A percentile compares a stretch with the other conserved stretches of the same genome.
These are phyloP conservation scores for Probaryconus sp. DNA, from an alignment of 1,140 invertebrate species.

Conservation along the genomic window DNA sequence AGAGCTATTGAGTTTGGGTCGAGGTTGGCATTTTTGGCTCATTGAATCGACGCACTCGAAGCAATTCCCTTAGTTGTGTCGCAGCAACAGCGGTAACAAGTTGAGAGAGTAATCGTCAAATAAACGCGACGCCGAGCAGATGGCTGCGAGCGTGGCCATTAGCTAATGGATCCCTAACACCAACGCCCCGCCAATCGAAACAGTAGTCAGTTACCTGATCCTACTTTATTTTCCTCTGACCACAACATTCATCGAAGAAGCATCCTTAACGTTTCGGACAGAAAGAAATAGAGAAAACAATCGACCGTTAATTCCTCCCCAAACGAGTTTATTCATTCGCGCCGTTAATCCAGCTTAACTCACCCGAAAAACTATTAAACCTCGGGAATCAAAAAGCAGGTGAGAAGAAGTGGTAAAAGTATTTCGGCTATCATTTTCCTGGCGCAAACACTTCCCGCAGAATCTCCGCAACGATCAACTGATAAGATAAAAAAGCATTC, in stretches of 20 bases:
- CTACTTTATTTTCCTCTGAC: conserved; percentile 32
- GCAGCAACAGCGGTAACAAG: conserved; percentile 40
- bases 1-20: background rate
- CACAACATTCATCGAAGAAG: background rate
- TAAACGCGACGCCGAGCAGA: conserved; percentile 73
- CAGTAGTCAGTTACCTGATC: conserved; percentile 48
- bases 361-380: too few relatives aligned
- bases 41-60: conserved; percentile 20
- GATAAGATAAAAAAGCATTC: conserved; percentile 44
- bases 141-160: conserved; percentile 71
- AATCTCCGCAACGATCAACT: conserved; percentile 23
- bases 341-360: too few relatives aligned
- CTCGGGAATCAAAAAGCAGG: too few relatives aligned
- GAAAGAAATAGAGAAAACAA: too few relatives aligned
- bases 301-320: too few relatives aligned
- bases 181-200: conserved; percentile 43
- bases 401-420: too few relatives aligned
- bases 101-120: conserved; percentile 68
- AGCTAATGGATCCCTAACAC: conserved; percentile 75
- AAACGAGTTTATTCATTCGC: too few relatives aligned
- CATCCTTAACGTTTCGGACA: background rate
- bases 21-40: conserved; percentile 10
- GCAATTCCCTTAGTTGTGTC: conserved; percentile 44
- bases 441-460: conserved; percentile 9
- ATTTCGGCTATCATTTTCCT: conserved; percentile 19